Base-by-base conservation (phyloP, 2,888 invertebrate species). In the Pristionchus japonicus region DNA sequence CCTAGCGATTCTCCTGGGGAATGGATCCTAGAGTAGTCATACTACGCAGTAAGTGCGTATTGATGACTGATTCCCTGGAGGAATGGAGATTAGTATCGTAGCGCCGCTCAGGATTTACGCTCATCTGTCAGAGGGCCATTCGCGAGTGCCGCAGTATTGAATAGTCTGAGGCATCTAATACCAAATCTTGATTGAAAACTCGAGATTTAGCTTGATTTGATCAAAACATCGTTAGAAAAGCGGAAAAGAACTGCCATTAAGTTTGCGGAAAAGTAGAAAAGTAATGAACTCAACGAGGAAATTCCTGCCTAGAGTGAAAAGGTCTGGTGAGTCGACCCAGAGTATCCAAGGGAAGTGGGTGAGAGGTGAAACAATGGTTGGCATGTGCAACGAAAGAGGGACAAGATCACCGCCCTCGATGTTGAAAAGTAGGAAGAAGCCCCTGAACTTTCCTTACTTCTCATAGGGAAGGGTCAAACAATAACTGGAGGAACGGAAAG, bases 11-110 rank as follows among this genome's bases (percentile, higher is more conserved):
- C 77, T 77, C 77, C 77, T 77, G 77, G 43, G 77, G 43, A 11
- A 20, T 20, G 23, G 57, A n/a, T n/a, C n/a, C 52, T 17, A 23
- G 17, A 47, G 77, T 77, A 77, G 77, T 27, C 77, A 77, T 77
- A 77, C 77, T 77, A 43, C n/a, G 77, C 77, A 77, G 77, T 77
- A 77, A 77, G 37, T 20, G 47, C 40, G 77, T 77, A 77, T 77
- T 77, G 77, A 77, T 77, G 77, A 77, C 77, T 43, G 77, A 77
- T 77, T 77, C 77, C 77, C 77, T 1, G 17, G 74, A 77, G 77
- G 43, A n/a, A 20, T n/a, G 4, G 77, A 77, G 77, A 77, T 77
- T 77, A 77, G 77, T 77, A 77, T 77, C 77, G 27, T 34, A 3
- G 27, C 20, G 61, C 13, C 34, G 6, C 34, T 70, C 40, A 34